Base-by-base conservation (phyloP, 2,113 vertebrate species). In the Aspidoscelis tigris region DNA sequence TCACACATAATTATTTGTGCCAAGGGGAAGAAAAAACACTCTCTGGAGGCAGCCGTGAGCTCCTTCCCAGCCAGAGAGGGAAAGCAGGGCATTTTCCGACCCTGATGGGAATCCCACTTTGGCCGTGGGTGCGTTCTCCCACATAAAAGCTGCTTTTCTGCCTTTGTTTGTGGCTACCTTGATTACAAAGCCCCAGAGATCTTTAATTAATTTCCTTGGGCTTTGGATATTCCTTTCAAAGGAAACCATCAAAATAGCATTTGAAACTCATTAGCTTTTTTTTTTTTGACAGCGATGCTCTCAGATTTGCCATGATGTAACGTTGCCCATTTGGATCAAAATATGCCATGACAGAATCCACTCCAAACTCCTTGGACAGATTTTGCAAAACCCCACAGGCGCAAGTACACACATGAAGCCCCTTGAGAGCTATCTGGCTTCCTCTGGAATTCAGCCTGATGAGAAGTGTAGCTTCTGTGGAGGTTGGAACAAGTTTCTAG, bases 131-230 rank as follows among this genome's bases (percentile, higher is more conserved):
- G 8, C 20, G 55, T 89, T 84, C 58, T 26, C 87, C 93, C 94
- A 93, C 95, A 95, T 94, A 92, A 95, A 96, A 96, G 93, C 7
- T 7, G 73, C 47, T 70, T 81, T 83, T 33, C 22, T 8, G 83
- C 68, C 90, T 82, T 92, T 85, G 26, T 88, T 85, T 93, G 94
- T 72, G 94, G 94, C 91, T 50, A 0, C 87, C 72, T 90, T 96
- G 95, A 94, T 95, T 95, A 93, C 93, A 95, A 92, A 95, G 92
- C 89, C 94, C 90, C 47, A 47, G 80, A 96, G 91, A 93, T 94
- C 93, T 93, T 91, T 90, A 93, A 94, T 95, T 95, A 93, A 92
- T 92, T 86, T 7, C 0, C 89, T 90, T 79, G 89, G 85, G 88
- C 84, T 94, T 43, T 84, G 88, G 88, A 78, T 80, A 90, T 93